Conservation (phyloP, 2,113 vertebrate genomes). For the Myiozetetes cayanensis region DNA sequence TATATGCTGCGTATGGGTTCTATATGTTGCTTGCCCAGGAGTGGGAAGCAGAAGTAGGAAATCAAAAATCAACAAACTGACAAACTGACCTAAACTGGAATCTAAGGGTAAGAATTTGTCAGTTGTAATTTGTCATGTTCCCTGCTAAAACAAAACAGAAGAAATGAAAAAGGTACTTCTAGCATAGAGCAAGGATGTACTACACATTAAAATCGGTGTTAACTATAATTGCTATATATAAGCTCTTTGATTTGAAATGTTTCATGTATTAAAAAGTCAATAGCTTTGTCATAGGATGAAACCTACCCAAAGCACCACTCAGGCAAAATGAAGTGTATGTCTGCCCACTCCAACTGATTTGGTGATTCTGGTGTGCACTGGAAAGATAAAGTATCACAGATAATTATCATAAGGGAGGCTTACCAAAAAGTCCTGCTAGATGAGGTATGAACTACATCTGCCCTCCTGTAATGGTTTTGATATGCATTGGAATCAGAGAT, state of each 20-base stretch:
- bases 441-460: background rate
- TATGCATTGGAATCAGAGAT: background rate
- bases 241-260: background rate
- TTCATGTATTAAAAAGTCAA: background rate
- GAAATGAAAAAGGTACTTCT: background rate
- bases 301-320: accelerated
- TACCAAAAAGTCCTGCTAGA: background rate
- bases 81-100: background rate
- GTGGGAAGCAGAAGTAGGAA: background rate
- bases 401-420: background rate
- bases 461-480: background rate
- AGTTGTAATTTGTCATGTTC: background rate
- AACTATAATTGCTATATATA: background rate
- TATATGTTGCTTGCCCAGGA: background rate
- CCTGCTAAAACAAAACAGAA: background rate
- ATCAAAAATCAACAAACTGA: background rate
- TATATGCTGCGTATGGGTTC: background rate
- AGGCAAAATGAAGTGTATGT: background rate
- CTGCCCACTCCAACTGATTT: background rate
- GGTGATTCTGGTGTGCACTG: background rate
- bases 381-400: background rate
- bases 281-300: background rate
- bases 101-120: background rate
- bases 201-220: background rate
- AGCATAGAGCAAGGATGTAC: background rate